Evolutionary conservation across 2,113 vertebrate species (phyloP), one percentile per base, ranked within the genome.

Genomic region (Dipodomys ordii): DNA sequence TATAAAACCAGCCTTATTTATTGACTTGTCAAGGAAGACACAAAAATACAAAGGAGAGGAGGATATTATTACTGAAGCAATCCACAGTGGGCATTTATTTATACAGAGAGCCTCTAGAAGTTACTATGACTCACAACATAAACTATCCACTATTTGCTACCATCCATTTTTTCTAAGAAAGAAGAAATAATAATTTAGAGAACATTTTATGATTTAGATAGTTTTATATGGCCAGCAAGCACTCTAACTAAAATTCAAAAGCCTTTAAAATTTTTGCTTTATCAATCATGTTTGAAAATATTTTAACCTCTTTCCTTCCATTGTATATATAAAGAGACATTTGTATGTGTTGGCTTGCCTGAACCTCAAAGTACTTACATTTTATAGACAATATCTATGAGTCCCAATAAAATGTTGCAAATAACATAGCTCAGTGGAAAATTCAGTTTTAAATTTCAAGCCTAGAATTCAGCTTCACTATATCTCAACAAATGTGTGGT

Each of bases 81-180:
- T 39, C 39, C 39, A 39, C 39, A 39, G 39, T 39, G 39, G 39
- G 39, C 39, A 39, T 39, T 39, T 90, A 90, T 11, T 30, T 68
- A 88, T 94, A 89, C 88, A 76, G 60, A 97, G 93, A 94, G 76
- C 81, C 92, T 83, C 90, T 97, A 84, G 25, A 39, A 97, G 77
- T 94, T 92, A 95, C n/a, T 60, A 69, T 23, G 23, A 82, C 71
- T 93, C 32, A 62, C 87, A 67, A 94, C 80, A 94, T 25, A 97
- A 97, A 88, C 84, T 84, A 93, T 94, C 97, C 98, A 97, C 6
- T 57, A 97, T 95, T 97, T 96, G 90, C 80, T 95, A 90, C 67
- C 77, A 30, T 86, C 11, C 53, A 57, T 4, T 16, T 93, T 92
- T 92, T 57, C n/a, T 92, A 96, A 84, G 93, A 96, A 39, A 83